Evolutionary conservation across 1,140 invertebrate genomes (phyloP).

Genomic region (Gyrodactylus salaris): DNA sequence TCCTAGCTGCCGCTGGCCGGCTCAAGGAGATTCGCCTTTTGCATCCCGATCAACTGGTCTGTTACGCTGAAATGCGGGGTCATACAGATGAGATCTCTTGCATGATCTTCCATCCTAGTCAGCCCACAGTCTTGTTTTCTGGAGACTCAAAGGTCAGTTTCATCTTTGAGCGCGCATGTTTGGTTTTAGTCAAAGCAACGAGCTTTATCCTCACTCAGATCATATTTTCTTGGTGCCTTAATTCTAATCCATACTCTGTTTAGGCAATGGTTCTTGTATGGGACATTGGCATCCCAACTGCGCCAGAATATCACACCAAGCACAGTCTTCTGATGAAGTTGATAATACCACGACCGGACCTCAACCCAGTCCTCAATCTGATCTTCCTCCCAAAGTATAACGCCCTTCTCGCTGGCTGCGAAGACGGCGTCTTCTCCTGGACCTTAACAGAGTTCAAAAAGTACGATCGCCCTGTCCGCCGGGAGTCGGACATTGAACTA

Average conservation of each 20-base stretch:
- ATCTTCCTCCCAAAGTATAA: constrained; percentile 10
- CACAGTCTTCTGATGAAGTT: constrained; percentile 8
- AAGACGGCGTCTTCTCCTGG: constrained; percentile 15
- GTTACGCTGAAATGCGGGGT: constrained; percentile 14
- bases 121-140: constrained; percentile 18
- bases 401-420: constrained; percentile 14
- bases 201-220: no score
- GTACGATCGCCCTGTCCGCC: not conserved
- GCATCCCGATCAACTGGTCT: constrained; percentile 15
- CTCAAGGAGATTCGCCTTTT: constrained; percentile 13
- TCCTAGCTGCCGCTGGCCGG: constrained; percentile 3
- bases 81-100: constrained; percentile 17
- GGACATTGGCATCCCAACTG: constrained; percentile 19
- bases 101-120: constrained; percentile 21
- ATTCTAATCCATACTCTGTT: constrained; percentile 17
- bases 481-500: constrained; percentile 8
- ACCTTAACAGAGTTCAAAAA: constrained; percentile 9
- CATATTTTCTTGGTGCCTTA: not conserved
- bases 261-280: constrained; percentile 19
- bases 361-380: constrained; percentile 13
- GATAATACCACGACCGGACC: constrained; percentile 11
- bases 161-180: not conserved
- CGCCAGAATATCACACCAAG: constrained; percentile 14
- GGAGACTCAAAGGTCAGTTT: not conserved
- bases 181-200: no score